A percentile compares a stretch with the other conserved stretches of the same genome.
Evolutionary conservation across 1,140 invertebrate genomes (phyloP).

Genomic region (Archivesica marissinica): DNA sequence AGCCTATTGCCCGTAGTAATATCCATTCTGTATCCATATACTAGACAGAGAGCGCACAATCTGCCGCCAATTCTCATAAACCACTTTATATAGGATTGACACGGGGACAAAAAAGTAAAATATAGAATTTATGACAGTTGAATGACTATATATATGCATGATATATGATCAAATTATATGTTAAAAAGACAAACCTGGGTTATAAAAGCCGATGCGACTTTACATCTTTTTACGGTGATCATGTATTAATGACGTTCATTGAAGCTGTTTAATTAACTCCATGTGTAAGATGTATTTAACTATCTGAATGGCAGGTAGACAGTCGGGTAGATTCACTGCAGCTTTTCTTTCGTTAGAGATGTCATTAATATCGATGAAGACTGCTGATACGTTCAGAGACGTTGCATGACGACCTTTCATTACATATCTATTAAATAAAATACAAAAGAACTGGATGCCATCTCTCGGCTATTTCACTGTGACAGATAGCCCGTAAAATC

Average conservation of each 20-base stretch:
- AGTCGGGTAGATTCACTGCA: background rate
- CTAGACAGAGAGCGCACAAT: background rate
- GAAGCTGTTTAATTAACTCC: background rate
- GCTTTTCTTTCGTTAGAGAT: background rate
- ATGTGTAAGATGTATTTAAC: constrained; percentile 16
- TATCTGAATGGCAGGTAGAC: background rate
- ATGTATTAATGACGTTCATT: constrained; percentile 14
- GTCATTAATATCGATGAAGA: constrained; percentile 20
- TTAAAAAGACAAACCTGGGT: background rate
- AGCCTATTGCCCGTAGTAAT: constrained; percentile 4
- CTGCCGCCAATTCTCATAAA: constrained; percentile 8
- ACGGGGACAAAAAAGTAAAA: constrained; percentile 6
- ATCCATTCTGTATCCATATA: background rate
- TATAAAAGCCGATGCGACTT: background rate
- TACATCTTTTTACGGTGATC: background rate
- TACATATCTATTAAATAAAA: constrained; percentile 31
- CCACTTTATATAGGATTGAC: background rate
- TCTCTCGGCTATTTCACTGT: background rate
- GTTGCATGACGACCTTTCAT: constrained; percentile 37
- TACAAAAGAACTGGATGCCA: constrained; percentile 4
- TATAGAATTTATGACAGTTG: constrained; percentile 43
- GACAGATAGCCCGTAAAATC: background rate
- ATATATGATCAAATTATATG: constrained; percentile 35
- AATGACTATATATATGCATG: constrained; percentile 1
- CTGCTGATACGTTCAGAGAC: constrained; percentile 8